These are phyloP conservation scores for Laticauda laticaudata DNA, from an alignment of 2,113 vertebrate species.

Conservation along the genomic window DNA sequence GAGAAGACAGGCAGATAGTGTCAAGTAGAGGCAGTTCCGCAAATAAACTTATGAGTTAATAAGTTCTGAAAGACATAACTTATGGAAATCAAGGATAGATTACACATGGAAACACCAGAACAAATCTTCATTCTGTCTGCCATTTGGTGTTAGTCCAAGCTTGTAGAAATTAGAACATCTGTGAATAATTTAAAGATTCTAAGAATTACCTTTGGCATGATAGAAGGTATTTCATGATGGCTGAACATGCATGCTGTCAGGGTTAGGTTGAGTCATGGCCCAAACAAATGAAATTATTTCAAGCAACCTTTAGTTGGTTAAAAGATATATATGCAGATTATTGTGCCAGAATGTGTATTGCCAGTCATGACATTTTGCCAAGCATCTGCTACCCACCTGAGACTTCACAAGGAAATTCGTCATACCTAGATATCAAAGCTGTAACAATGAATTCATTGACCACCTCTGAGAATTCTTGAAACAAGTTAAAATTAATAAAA, in stretches of 20 bases:
- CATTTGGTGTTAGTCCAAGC: not conserved
- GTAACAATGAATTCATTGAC: not conserved
- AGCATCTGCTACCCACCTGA: constrained; percentile 7
- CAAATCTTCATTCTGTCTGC: not conserved
- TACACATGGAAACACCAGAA: not conserved
- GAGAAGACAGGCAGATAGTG: not conserved
- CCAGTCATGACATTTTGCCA: not conserved
- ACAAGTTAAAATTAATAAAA: constrained; percentile 16
- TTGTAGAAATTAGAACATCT: not conserved
- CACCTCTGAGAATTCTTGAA: not conserved
- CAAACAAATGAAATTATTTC: not conserved
- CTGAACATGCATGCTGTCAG: not conserved
- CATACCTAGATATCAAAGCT: not conserved
- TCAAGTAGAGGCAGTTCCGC: not conserved
- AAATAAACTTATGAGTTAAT: not conserved
- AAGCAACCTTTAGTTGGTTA: not conserved
- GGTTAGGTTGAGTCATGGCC: not conserved
- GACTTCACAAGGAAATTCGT: not conserved
- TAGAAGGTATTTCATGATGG: not conserved
- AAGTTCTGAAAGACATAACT: not conserved
- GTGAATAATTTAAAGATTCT: not conserved
- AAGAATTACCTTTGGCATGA: not conserved
- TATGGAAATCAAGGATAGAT: not conserved
- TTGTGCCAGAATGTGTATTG: not conserved
- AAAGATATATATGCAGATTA: not conserved